phyloP scores from a whole-genome alignment of 2,113 vertebrate genomes.

The Datnioides undecimradiatus region DNA sequence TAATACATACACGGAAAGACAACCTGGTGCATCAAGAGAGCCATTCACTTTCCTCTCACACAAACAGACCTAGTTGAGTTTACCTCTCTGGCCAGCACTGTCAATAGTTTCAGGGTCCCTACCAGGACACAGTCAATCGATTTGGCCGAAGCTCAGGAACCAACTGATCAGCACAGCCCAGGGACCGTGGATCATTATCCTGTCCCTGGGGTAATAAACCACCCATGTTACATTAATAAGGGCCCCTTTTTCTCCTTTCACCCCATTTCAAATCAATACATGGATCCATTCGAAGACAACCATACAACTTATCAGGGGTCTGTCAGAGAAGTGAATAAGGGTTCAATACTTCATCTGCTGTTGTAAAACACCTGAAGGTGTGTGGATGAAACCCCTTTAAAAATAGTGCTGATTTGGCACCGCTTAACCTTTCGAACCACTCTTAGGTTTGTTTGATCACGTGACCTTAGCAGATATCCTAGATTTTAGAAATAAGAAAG shows the following conservation, averaged over 20 bases:
- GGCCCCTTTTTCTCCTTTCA: constrained; percentile 53
- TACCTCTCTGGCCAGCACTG: background rate
- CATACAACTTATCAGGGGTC: constrained; percentile 42
- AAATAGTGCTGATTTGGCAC: constrained; percentile 62
- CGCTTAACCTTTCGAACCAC: constrained; percentile 30
- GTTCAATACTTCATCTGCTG: constrained; percentile 54
- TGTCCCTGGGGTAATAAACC: constrained; percentile 64
- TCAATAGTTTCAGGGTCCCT: constrained; percentile 44
- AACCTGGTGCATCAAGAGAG: background rate
- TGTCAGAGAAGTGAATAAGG: constrained; percentile 44
- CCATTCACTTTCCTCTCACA: constrained; percentile 16
- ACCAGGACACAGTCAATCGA: constrained; percentile 54
- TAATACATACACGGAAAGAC: background rate
- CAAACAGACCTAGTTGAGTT: constrained; percentile 17
- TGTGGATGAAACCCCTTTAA: constrained; percentile 48
- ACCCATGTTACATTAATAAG: constrained; percentile 66
- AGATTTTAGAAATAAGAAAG: background rate
- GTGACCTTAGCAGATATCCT: background rate
- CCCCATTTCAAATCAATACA: constrained; percentile 64
- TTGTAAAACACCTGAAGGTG: constrained; percentile 49
- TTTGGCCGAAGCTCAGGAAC: constrained; percentile 47
- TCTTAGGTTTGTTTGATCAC: constrained; percentile 21
- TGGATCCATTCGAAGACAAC: constrained; percentile 49
- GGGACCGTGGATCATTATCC: constrained; percentile 64
- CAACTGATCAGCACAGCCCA: constrained; percentile 55